Evolutionary conservation across 2,113 vertebrate species (phyloP).

Genomic region (Lepus europaeus): DNA sequence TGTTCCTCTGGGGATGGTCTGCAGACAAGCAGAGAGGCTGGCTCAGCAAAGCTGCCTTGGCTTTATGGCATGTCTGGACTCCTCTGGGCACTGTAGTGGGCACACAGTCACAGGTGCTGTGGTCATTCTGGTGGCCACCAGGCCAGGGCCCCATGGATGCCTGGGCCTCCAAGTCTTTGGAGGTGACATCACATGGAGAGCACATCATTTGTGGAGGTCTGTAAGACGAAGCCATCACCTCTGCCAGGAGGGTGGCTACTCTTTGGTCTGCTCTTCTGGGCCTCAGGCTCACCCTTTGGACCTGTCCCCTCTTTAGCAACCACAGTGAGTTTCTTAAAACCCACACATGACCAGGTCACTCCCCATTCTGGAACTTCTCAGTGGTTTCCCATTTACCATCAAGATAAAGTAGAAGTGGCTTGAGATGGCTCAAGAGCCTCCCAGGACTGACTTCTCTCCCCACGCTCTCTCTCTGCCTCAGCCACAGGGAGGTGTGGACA

Average conservation of each 20-base stretch:
- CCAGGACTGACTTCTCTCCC: not conserved
- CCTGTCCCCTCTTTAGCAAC: not conserved
- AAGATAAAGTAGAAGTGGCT: not conserved
- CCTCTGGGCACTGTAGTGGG: not conserved
- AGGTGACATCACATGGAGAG: not conserved
- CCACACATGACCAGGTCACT: not conserved
- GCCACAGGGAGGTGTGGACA: not conserved
- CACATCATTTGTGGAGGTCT: not conserved
- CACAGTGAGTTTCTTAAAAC: conserved; percentile 38
- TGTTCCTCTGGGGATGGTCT: not conserved
- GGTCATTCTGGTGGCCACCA: not conserved
- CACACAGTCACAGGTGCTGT: not conserved
- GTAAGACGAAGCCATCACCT: not conserved
- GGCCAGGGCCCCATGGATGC: not conserved
- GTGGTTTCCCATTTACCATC: not conserved
- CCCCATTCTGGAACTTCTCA: not conserved
- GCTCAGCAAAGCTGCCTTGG: not conserved
- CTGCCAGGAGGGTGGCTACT: not conserved
- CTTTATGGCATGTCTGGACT: not conserved
- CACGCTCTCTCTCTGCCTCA: not conserved
- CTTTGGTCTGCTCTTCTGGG: not conserved
- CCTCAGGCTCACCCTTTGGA: not conserved
- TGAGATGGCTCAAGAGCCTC: not conserved
- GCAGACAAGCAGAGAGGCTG: not conserved
- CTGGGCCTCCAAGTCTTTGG: not conserved